Base-by-base conservation (phyloP, 1,140 invertebrate species). In the Sminthurides bifidus region DNA sequence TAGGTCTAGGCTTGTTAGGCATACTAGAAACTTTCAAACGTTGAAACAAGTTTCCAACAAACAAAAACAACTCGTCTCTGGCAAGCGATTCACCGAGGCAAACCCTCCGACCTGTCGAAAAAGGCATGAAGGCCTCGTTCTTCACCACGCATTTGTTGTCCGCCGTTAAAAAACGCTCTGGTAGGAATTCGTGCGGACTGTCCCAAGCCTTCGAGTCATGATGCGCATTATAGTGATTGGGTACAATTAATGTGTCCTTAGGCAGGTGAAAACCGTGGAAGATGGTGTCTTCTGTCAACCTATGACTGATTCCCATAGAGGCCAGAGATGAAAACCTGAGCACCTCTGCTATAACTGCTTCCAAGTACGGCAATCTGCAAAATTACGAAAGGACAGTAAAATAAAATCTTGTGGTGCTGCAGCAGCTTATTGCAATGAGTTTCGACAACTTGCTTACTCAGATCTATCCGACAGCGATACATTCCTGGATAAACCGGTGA, bases 51-150 rank as follows among this genome's bases (percentile, higher is more conserved):
- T 40, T 45, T 35, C 19, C 56, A 51, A 37, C 52, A 31, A 37
- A 53, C 52, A 23, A 62, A 27, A 57, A 62, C 17, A 62, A 41
- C 37, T 62, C 60, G 17, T 41, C 67, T 57, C 73, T 75, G 0
- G 79, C 80, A n/a, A 82, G 56, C 37, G 66, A 64, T 66, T 82
- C 80, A n/a, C 79, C 81, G 1, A 79, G 58, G 57, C 80, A 82
- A 40, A 76, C 73, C 67, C 80, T 69, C 66, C 74, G 77, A 6
- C 79, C 79, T 81, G 64, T 49, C 72, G 60, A 65, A 26, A 64
- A 61, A 0, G 62, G 38, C 14, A 68, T 35, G 14, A 52, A 51
- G 5, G 65, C 38, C 15, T 63, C 56, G 31, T 66, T 27, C 31
- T 60, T 54, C 1, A 63, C 14, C 1, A 30, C 19, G 23, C 35